These are phyloP conservation scores for Saccostrea cuccullata DNA, from an alignment of 1,140 invertebrate species.

Conservation along the genomic window DNA sequence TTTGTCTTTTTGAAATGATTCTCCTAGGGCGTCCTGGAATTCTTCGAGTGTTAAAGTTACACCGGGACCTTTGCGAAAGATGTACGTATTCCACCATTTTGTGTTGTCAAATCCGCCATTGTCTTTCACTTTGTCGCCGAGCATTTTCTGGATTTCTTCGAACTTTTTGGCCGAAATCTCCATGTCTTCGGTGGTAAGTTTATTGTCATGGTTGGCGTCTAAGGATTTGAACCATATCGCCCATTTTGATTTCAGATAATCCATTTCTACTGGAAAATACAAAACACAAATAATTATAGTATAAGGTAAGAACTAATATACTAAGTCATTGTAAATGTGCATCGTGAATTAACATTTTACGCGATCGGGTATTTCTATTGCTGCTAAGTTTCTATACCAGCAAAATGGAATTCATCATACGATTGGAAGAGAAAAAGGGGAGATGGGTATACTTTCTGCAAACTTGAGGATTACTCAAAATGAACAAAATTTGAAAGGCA, in stretches of 20 bases:
- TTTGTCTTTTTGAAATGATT: constrained; percentile 18
- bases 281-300: too few species aligned
- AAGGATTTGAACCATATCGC: constrained; percentile 32
- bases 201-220: constrained; percentile 36
- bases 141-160: constrained; percentile 3
- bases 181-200: constrained; percentile 9
- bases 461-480: too few species aligned
- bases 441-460: too few species aligned
- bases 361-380: too few species aligned
- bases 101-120: not conserved
- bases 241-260: constrained; percentile 43
- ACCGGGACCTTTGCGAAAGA: constrained; percentile 18
- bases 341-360: too few species aligned
- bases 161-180: constrained; percentile 37
- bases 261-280: not conserved
- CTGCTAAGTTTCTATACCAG: too few species aligned
- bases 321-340: too few species aligned
- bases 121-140: not conserved
- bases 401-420: too few species aligned
- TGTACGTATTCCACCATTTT: constrained; percentile 45
- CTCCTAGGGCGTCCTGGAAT: not conserved
- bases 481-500: too few species aligned
- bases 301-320: not conserved
- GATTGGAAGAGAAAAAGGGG: too few species aligned
- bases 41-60: constrained; percentile 3